Conservation (phyloP, 2,797 vertebrate species). For the Melanotaenia parkinsoni region DNA sequence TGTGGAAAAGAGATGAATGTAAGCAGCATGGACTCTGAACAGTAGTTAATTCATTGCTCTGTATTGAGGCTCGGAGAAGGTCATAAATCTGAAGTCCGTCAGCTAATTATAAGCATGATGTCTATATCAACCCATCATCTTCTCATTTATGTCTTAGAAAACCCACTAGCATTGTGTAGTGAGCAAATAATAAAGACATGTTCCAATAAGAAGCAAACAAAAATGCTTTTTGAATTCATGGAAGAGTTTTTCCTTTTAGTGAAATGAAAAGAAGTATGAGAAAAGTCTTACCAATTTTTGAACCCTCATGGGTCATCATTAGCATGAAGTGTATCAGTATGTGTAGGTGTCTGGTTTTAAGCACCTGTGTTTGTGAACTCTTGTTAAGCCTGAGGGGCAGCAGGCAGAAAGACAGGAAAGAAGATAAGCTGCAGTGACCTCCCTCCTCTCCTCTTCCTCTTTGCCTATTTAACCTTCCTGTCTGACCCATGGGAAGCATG, state of each 20-base stretch:
- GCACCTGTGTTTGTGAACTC: slow-evolving; percentile 4
- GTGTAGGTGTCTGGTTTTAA: slow-evolving; percentile 10
- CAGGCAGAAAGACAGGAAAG: slow-evolving; percentile 61
- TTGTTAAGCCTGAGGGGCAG: slow-evolving; percentile 51
- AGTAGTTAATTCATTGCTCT: background rate
- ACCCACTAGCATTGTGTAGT: background rate
- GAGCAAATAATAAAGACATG: background rate
- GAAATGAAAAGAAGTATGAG: background rate
- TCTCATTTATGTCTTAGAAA: background rate
- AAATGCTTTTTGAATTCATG: background rate
- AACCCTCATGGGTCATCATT: slow-evolving; percentile 26
- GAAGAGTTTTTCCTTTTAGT: background rate
- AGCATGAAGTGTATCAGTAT: slow-evolving; percentile 18
- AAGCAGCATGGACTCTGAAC: slow-evolving; percentile 4
- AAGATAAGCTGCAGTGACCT: slow-evolving; percentile 74
- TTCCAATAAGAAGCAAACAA: background rate
- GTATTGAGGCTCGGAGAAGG: background rate
- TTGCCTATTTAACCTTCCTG: slow-evolving; percentile 70
- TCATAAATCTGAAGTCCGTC: background rate
- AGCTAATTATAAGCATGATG: background rate
- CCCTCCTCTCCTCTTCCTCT: slow-evolving; percentile 52
- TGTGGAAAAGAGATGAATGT: background rate
- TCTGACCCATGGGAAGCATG: slow-evolving; percentile 55
- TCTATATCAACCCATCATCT: background rate
- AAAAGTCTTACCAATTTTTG: slow-evolving; percentile 28